A percentile compares a stretch with the other conserved stretches of the same genome.
Evolutionary conservation across 2,113 vertebrate species (phyloP).

Genomic region (mouse (Mus musculus)): GRCm39 chr2:29585501-29586000

Average conservation of each 20-base stretch:
- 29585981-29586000: not conserved
- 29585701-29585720: too few relatives aligned
- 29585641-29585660: too few relatives aligned
- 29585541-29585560: too few relatives aligned
- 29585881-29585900: not conserved
- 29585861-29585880: not conserved
- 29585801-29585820: rapidly evolving
- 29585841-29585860: not conserved
- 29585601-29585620: too few relatives aligned
- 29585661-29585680: too few relatives aligned
- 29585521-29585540: not conserved
- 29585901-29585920: not conserved
- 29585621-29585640: too few relatives aligned
- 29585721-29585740: not conserved
- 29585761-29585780: not conserved
- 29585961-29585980: not conserved
- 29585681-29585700: too few relatives aligned
- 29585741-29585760: not conserved
- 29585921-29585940: rapidly evolving
- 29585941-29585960: not conserved
- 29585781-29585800: not conserved
- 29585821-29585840: rapidly evolving
- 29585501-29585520: not conserved
- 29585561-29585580: too few relatives aligned
- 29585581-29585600: too few relatives aligned